Base-by-base conservation (phyloP, 2,113 vertebrate genomes). In the Tetrao urogallus region DNA sequence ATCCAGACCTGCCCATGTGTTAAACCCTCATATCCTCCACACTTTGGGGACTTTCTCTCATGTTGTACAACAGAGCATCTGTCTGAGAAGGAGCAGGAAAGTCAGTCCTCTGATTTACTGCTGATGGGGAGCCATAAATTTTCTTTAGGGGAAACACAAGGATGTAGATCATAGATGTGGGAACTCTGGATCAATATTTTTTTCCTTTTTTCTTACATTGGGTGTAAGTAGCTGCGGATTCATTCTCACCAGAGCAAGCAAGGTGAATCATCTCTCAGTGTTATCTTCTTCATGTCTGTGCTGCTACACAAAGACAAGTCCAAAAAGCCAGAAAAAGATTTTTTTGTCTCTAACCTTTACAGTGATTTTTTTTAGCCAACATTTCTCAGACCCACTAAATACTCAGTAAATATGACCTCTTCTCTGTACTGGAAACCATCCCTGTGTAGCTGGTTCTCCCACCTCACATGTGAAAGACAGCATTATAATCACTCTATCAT, bases 141-240 rank as follows among this genome's bases (percentile, higher is more conserved):
- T 91, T 80, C 94, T 92, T 94, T 95, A 95, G 67, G 85, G 85
- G 92, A 96, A 96, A 82, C 85, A 83, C 82, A 84, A 73, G 87
- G 91, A 74, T 85, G 96, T 97, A 97, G 94, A 97, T 97, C 94
- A 97, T 87, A 92, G 79, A 93, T 71, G 83, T 93, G 60, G 92
- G 74, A 91, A 86, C 77, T 92, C 64, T 86, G 86, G 93, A 93
- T 94, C 94, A 80, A 82, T 96, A 94, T 91, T 95, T 94, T 77
- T 80, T 83, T 91, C 85, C 88, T 64, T 54, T 87, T 64, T 60
- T 72, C 61, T 75, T 42, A 27, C 18, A 71, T 2, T 34, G 86
- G 86, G 60, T 60, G 40, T 75, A 42, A 92, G 92, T 45, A 92
- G 86, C 61, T 22, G 3, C 73, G 6, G 50, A 93, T 64, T 54